These are phyloP conservation scores for Syngnathoides biaculeatus DNA, from an alignment of 2,113 vertebrate species.

Conservation along the genomic window DNA sequence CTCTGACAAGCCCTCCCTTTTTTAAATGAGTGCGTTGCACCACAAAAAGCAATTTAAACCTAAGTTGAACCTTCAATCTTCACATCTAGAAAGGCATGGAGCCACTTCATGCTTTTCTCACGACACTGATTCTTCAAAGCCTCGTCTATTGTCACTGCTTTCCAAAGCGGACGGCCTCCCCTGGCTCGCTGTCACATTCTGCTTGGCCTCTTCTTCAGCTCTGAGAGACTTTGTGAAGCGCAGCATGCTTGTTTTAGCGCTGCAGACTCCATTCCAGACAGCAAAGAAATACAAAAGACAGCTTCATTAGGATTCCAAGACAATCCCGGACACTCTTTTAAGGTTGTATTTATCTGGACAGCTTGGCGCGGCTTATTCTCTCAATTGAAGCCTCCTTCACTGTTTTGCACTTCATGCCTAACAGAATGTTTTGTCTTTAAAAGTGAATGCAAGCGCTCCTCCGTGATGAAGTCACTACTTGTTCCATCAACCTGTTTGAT, in stretches of 20 bases:
- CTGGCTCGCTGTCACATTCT: slow-evolving; percentile 51
- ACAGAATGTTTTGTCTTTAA: slow-evolving; percentile 49
- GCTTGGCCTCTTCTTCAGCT: slow-evolving; percentile 45
- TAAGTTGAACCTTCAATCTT: neutral
- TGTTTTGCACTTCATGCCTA: slow-evolving; percentile 36
- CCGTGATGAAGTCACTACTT: slow-evolving; percentile 26
- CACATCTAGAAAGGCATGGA: neutral
- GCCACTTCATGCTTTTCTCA: slow-evolving; percentile 38
- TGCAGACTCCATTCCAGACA: slow-evolving; percentile 57
- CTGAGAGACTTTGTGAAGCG: slow-evolving; percentile 54
- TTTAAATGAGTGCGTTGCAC: neutral
- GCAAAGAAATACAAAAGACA: slow-evolving; percentile 73
- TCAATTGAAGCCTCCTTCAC: slow-evolving; percentile 34
- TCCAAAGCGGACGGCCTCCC: slow-evolving; percentile 56
- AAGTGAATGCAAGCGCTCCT: slow-evolving; percentile 37
- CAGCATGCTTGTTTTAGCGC: slow-evolving; percentile 58
- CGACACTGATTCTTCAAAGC: slow-evolving; percentile 51
- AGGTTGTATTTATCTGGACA: slow-evolving; percentile 62
- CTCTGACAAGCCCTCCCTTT: neutral
- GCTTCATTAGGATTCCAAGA: slow-evolving; percentile 75
- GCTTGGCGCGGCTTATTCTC: slow-evolving; percentile 51
- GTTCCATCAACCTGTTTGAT: slow-evolving; percentile 3
- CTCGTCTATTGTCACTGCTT: slow-evolving; percentile 45
- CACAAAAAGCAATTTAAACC: neutral
- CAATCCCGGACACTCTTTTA: slow-evolving; percentile 42